Percentiles rank a stretch among this genome's conserved stretches.
These are phyloP conservation scores for Seira ritae DNA, from an alignment of 2,888 invertebrate genomes.

Conservation along the genomic window DNA sequence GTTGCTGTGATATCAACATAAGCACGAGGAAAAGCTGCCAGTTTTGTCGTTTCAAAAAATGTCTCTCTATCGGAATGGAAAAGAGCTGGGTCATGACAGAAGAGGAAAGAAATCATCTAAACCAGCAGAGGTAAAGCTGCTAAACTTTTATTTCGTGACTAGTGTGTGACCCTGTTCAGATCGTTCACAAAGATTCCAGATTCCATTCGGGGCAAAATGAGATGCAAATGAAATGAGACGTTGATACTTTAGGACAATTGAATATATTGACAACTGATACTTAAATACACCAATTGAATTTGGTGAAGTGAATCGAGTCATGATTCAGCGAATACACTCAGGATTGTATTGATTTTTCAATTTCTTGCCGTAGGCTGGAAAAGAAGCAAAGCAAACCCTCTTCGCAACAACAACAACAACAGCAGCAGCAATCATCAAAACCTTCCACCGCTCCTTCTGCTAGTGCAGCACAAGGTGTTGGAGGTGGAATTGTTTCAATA, in stretches of 20 bases:
- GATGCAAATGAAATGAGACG: not conserved
- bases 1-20: constrained; percentile 74
- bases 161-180: no score
- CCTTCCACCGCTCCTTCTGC: not conserved
- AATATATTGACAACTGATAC: no score
- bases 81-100: constrained; percentile 76
- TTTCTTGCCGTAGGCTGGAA: constrained; percentile 70
- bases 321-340: no score
- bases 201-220: not conserved
- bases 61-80: constrained; percentile 76
- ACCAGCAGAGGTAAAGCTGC: constrained; percentile 73
- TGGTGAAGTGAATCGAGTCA: no score
- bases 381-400: constrained; percentile 69
- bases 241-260: not conserved
- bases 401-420: constrained; percentile 35
- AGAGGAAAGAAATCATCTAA: constrained; percentile 74
- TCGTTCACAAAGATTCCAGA: not conserved
- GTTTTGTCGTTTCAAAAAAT: constrained; percentile 75
- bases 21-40: constrained; percentile 75
- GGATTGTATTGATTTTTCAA: no score
- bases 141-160: no score
- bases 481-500: constrained; percentile 1
- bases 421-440: not conserved
- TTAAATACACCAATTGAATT: no score
- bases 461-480: not conserved